Conservation (phyloP, 2,888 invertebrate species). For the Xestobium rufovillosum region DNA sequence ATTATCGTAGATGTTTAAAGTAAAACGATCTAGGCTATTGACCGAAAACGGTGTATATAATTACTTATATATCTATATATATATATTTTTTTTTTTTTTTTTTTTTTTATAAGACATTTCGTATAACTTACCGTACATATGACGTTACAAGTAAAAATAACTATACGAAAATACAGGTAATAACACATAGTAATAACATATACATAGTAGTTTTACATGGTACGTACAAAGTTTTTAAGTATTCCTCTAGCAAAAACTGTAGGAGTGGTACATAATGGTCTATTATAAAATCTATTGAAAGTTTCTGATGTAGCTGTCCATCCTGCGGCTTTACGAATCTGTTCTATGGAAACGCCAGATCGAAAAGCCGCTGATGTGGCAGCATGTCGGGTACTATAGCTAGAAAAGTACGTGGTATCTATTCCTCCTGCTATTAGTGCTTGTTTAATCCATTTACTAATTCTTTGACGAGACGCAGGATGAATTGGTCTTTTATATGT, state of each 20-base stretch:
- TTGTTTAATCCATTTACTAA: slow-evolving; percentile 11
- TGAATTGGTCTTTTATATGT: slow-evolving; percentile 11
- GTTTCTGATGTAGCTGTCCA: slow-evolving; percentile 18
- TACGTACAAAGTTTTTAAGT: too few species aligned
- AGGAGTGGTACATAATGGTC: slow-evolving; percentile 1
- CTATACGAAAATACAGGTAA: neutral
- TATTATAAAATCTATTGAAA: slow-evolving; percentile 15
- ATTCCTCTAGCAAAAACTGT: slow-evolving; percentile 3
- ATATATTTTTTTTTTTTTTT: too few species aligned
- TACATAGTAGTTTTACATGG: too few species aligned
- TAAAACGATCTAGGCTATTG: slow-evolving; percentile 1
- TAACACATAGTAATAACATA: neutral
- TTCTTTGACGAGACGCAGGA: slow-evolving; percentile 8
- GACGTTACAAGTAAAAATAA: too few species aligned
- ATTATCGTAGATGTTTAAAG: slow-evolving; percentile 1
- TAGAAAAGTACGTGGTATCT: slow-evolving; percentile 13
- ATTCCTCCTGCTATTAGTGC: slow-evolving; percentile 16
- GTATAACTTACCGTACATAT: too few species aligned
- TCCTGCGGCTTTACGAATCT: slow-evolving; percentile 20
- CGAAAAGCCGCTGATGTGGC: slow-evolving; percentile 19
- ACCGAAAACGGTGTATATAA: too few species aligned
- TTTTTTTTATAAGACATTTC: too few species aligned
- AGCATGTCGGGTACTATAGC: slow-evolving; percentile 18
- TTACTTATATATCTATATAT: too few species aligned
- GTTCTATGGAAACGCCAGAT: slow-evolving; percentile 16